Evolutionary conservation across 2,888 invertebrate species (phyloP).

Genomic region (Imbricaverruca yamaguchii): DNA sequence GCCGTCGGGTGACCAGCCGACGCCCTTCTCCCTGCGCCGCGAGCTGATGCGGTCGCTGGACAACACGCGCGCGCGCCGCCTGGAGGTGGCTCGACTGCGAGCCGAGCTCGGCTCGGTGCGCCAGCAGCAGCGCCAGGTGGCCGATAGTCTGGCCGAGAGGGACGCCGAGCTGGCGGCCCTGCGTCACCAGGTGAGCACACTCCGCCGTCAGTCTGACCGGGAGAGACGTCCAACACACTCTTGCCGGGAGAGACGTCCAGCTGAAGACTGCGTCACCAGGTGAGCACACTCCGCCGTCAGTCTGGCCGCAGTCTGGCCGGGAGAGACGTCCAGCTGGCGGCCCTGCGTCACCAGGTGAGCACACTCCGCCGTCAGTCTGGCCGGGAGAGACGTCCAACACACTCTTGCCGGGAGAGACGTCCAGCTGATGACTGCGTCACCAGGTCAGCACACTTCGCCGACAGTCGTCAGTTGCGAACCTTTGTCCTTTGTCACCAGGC

Average conservation of each 20-base stretch:
- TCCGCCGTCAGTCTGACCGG: too few relatives aligned
- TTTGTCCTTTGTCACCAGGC: neutral
- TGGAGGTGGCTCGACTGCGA: conserved; percentile 26
- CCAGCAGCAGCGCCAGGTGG: neutral
- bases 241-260: neutral
- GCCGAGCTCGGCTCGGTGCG: conserved; percentile 23
- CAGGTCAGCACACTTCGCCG: too few relatives aligned
- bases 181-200: neutral
- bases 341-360: neutral
- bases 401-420: too few relatives aligned
- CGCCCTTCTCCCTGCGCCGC: conserved; percentile 8
- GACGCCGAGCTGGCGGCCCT: neutral
- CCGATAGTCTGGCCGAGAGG: neutral
- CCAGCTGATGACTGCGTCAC: too few relatives aligned
- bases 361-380: too few relatives aligned
- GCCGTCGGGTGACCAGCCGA: neutral
- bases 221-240: neutral
- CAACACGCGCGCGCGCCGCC: conserved; percentile 26
- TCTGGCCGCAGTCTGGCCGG: too few relatives aligned
- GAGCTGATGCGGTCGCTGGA: neutral
- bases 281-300: neutral
- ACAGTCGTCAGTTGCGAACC: too few relatives aligned
- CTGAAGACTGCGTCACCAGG: neutral
- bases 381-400: too few relatives aligned
- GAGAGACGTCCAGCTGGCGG: neutral